These are phyloP conservation scores for Nomada fabriciana DNA, from an alignment of 2,888 invertebrate species.

Conservation along the genomic window DNA sequence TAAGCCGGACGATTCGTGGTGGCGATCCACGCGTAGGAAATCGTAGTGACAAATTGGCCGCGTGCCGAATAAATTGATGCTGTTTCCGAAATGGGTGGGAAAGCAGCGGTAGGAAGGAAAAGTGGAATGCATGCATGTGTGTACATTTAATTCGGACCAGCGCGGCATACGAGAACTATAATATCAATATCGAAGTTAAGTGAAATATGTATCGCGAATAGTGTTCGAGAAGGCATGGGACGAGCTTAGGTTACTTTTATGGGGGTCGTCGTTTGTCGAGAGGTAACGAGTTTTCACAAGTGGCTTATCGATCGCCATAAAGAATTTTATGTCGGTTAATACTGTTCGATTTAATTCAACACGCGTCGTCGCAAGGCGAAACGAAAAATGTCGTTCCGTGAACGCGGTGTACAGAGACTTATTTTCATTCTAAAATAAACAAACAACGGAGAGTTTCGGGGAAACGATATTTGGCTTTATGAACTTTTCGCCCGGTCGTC, in stretches of 20 bases:
- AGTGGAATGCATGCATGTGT: not conserved
- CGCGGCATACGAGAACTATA: no score
- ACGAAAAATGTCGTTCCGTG: no score
- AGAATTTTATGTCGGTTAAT: constrained; percentile 13
- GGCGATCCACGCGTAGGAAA: no score
- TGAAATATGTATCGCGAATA: not conserved
- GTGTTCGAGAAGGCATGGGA: not conserved
- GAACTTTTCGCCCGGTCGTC: constrained; percentile 16
- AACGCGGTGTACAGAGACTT: not conserved
- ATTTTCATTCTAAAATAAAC: constrained; percentile 10
- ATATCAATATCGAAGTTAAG: not conserved
- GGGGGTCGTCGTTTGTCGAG: not conserved
- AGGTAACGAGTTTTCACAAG: constrained; percentile 14
- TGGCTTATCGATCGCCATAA: constrained; percentile 13
- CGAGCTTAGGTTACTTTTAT: not conserved
- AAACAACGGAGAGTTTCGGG: constrained; percentile 2
- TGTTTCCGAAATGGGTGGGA: no score
- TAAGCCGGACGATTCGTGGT: not conserved
- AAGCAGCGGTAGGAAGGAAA: not conserved
- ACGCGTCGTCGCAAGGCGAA: not conserved
- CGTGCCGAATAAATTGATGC: no score
- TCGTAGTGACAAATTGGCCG: no score
- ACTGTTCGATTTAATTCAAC: constrained; percentile 21
- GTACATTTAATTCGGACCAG: not conserved
- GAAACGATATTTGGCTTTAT: not conserved